Evolutionary conservation across 2,888 invertebrate species (phyloP).

Genomic region (Hemaris fuciformis): DNA sequence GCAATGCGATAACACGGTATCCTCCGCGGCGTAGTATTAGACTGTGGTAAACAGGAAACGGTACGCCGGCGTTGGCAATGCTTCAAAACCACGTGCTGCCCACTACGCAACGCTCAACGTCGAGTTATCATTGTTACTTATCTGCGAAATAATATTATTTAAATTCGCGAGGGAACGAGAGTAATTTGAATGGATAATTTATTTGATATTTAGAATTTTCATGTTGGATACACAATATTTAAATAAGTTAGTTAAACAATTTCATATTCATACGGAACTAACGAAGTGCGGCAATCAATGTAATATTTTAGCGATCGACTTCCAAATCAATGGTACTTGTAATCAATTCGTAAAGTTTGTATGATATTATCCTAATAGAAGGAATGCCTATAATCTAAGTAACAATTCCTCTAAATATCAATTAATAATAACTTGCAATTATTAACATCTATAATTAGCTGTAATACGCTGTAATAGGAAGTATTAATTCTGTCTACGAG

Average conservation of each 20-base stretch:
- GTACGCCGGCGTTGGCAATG: constrained; percentile 64
- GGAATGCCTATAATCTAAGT: no score
- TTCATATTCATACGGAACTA: no score
- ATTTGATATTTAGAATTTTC: no score
- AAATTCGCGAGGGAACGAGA: background rate
- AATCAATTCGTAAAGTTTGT: no score
- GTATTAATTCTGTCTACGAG: background rate
- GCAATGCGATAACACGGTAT: background rate
- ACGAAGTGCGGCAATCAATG: no score
- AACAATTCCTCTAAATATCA: no score
- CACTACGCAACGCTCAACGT: constrained; percentile 11
- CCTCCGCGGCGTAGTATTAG: constrained; percentile 21
- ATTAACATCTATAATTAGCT: background rate
- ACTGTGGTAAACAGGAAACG: constrained; percentile 73
- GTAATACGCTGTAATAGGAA: background rate
- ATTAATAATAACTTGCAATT: background rate
- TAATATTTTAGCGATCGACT: no score
- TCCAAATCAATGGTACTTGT: no score
- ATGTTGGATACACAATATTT: no score
- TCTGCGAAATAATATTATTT: background rate
- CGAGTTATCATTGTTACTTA: background rate
- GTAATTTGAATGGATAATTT: no score
- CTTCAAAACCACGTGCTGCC: constrained; percentile 65
- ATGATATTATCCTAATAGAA: no score
- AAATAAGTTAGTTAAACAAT: no score